These are phyloP conservation scores for Dasypogon diadema DNA, from an alignment of 2,888 invertebrate genomes.

Conservation along the genomic window DNA sequence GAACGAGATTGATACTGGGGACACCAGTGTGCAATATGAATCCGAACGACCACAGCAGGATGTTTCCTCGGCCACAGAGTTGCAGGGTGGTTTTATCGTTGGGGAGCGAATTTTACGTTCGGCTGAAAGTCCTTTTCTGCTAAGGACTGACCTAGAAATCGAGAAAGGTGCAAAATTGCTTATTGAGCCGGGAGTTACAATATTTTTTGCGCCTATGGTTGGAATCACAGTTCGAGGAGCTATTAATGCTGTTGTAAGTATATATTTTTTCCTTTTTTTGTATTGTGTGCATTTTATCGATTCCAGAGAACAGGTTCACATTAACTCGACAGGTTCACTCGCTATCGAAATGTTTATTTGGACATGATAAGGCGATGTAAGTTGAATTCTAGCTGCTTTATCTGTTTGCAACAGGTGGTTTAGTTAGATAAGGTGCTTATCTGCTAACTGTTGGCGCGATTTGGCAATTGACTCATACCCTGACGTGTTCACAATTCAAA, in stretches of 20 bases:
- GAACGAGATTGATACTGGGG: slow-evolving; percentile 53
- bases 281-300: no score
- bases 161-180: slow-evolving; percentile 83
- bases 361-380: background rate
- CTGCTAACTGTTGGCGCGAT: slow-evolving; percentile 22
- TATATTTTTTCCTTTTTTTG: background rate
- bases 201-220: slow-evolving; percentile 91
- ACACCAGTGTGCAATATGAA: slow-evolving; percentile 27
- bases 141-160: slow-evolving; percentile 84
- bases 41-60: background rate
- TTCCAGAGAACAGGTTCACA: background rate
- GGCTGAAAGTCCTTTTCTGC: slow-evolving; percentile 79
- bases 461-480: slow-evolving; percentile 37
- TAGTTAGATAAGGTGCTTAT: background rate
- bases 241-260: slow-evolving; percentile 88
- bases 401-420: slow-evolving; percentile 24
- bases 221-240: slow-evolving; percentile 94
- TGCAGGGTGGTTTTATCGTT: slow-evolving; percentile 65
- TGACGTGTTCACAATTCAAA: slow-evolving; percentile 11
- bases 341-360: slow-evolving; percentile 18
- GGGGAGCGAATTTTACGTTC: slow-evolving; percentile 64
- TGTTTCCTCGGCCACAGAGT: slow-evolving; percentile 60
- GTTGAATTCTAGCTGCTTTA: background rate
- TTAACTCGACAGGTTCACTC: slow-evolving; percentile 20
- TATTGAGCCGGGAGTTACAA: slow-evolving; percentile 90